Evolutionary conservation across 2,797 vertebrate species (phyloP).

Genomic region (Cercopithecus neglectus): DNA sequence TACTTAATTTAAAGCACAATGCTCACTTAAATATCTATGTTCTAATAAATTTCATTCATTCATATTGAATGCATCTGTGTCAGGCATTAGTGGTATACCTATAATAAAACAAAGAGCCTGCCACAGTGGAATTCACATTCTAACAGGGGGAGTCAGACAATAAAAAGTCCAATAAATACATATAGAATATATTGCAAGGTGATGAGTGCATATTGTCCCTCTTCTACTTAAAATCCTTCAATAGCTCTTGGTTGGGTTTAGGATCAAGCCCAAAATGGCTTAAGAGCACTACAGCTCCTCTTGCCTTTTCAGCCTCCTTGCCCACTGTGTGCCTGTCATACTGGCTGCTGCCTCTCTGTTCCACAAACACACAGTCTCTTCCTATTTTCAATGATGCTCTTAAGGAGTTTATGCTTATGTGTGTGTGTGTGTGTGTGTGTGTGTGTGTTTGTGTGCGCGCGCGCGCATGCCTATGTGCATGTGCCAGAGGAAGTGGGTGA

Average conservation of each 20-base stretch:
- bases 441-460: too few species aligned
- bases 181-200: neutral
- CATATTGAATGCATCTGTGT: neutral
- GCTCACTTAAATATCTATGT: neutral
- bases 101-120: neutral
- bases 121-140: neutral
- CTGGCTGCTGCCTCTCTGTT: neutral
- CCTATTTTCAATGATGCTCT: neutral
- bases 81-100: neutral
- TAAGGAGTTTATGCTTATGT: neutral
- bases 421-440: too few species aligned
- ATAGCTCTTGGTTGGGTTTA: neutral
- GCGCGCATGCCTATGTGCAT: neutral
- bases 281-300: neutral
- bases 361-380: neutral
- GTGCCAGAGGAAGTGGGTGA: neutral
- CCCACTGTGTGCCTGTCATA: neutral
- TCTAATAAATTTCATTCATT: neutral
- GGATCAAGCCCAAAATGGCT: slow-evolving; percentile 16
- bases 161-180: neutral
- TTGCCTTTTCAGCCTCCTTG: neutral
- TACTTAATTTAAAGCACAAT: neutral
- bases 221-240: neutral
- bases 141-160: neutral
- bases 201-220: neutral